phyloP scores from a whole-genome alignment of 2,113 vertebrate genomes.

The Sceloporus undulatus region DNA sequence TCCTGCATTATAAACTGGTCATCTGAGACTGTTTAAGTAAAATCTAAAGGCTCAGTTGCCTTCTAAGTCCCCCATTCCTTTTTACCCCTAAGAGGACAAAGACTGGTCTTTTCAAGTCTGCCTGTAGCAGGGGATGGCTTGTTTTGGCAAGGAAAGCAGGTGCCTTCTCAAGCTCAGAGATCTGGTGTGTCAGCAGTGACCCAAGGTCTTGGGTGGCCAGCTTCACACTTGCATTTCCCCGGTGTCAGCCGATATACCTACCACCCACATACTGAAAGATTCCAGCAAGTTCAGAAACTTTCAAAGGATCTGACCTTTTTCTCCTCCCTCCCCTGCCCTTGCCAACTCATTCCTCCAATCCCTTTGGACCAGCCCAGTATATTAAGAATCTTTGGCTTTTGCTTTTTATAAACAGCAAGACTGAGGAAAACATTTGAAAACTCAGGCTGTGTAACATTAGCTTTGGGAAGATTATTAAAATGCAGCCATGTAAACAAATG shows the following conservation, averaged over 20 bases:
- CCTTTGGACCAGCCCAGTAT: slow-evolving; percentile 46
- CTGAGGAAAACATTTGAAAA: slow-evolving; percentile 52
- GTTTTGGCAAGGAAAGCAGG: slow-evolving; percentile 84
- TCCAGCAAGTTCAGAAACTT: slow-evolving; percentile 75
- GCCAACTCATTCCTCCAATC: slow-evolving; percentile 49
- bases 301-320: slow-evolving; percentile 73
- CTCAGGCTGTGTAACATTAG: slow-evolving; percentile 66
- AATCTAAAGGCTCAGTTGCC: slow-evolving; percentile 66
- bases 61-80: slow-evolving; percentile 55
- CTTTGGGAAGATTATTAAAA: slow-evolving; percentile 72
- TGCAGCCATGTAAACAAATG: slow-evolving; percentile 69
- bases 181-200: slow-evolving; percentile 81
- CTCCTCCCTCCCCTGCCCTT: slow-evolving; percentile 58
- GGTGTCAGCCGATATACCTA: slow-evolving; percentile 79
- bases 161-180: slow-evolving; percentile 78
- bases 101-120: slow-evolving; percentile 75
- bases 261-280: slow-evolving; percentile 82
- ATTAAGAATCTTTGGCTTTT: slow-evolving; percentile 53
- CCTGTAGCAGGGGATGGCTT: slow-evolving; percentile 78
- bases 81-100: slow-evolving; percentile 68
- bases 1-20: slow-evolving; percentile 74
- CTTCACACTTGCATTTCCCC: slow-evolving; percentile 81
- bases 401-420: slow-evolving; percentile 71
- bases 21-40: slow-evolving; percentile 80
- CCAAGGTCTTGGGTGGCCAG: slow-evolving; percentile 83